These are phyloP conservation scores for Channa argus DNA, from an alignment of 2,113 vertebrate species.

Conservation along the genomic window DNA sequence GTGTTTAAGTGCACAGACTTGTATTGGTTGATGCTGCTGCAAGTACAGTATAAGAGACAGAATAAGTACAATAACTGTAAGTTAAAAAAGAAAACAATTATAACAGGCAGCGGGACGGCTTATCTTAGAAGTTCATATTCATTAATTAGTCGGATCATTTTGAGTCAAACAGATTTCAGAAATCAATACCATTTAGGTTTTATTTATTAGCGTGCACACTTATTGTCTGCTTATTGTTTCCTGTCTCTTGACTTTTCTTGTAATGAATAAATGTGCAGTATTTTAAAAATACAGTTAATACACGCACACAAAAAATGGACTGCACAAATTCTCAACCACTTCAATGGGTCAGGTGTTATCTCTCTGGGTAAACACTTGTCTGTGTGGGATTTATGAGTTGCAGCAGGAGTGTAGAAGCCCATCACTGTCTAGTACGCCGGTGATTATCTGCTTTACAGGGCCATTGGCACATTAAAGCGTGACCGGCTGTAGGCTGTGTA, in stretches of 20 bases:
- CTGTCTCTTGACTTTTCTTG: too few species aligned
- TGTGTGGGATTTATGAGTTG: constrained; percentile 70
- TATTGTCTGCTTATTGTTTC: too few species aligned
- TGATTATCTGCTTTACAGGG: constrained; percentile 74
- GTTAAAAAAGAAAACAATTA: too few species aligned
- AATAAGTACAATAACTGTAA: too few species aligned
- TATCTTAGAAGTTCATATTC: constrained; percentile 41
- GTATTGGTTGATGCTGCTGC: too few species aligned
- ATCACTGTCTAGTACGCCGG: constrained; percentile 55
- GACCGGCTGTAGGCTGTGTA: constrained; percentile 49
- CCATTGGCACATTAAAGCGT: constrained; percentile 65
- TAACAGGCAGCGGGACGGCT: constrained; percentile 21
- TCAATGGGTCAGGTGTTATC: constrained; percentile 50
- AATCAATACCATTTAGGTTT: too few species aligned
- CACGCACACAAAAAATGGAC: constrained; percentile 4
- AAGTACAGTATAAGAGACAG: too few species aligned
- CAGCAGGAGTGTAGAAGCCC: constrained; percentile 64
- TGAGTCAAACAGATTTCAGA: too few species aligned
- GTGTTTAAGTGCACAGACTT: too few species aligned
- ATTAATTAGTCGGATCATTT: neutral
- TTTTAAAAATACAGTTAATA: neutral
- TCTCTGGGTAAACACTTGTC: constrained; percentile 63
- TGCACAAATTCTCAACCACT: constrained; percentile 36
- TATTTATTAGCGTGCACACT: too few species aligned
- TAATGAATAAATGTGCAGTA: too few species aligned